A percentile compares a stretch with the other conserved stretches of the same genome.
Conservation (phyloP, 2,113 vertebrate genomes). For the Odontophorus gujanensis region DNA sequence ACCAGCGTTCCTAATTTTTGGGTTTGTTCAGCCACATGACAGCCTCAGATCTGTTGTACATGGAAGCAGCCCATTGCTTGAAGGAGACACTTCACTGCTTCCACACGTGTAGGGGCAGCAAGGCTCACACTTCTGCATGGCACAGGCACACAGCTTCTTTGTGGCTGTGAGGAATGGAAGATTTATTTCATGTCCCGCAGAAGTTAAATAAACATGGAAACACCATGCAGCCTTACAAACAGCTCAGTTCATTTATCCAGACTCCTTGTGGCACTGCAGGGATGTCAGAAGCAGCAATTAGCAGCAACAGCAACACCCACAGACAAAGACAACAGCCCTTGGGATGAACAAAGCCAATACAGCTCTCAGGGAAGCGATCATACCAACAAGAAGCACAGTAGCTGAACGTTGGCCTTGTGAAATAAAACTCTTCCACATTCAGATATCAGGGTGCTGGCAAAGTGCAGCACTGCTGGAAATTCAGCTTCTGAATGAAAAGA, state of each 20-base stretch:
- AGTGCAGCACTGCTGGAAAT: background rate
- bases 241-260: background rate
- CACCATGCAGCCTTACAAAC: background rate
- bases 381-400: background rate
- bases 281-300: background rate
- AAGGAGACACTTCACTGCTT: background rate
- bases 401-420: background rate
- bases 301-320: background rate
- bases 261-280: background rate
- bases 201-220: background rate
- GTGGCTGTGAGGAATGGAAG: background rate
- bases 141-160: fast-evolving
- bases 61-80: fast-evolving
- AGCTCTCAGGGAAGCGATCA: too few relatives aligned
- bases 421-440: background rate
- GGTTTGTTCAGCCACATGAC: background rate
- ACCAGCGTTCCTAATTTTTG: background rate
- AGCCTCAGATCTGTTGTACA: background rate
- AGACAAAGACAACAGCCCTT: background rate
- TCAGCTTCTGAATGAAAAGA: fast-evolving
- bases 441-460: background rate
- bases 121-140: background rate
- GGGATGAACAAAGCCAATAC: background rate
- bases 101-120: background rate
- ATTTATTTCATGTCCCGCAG: background rate